A percentile compares a stretch with the other conserved stretches of the same genome.
phyloP scores from a whole-genome alignment of 1,140 invertebrate species.

The Drosophila pectinifera region DNA sequence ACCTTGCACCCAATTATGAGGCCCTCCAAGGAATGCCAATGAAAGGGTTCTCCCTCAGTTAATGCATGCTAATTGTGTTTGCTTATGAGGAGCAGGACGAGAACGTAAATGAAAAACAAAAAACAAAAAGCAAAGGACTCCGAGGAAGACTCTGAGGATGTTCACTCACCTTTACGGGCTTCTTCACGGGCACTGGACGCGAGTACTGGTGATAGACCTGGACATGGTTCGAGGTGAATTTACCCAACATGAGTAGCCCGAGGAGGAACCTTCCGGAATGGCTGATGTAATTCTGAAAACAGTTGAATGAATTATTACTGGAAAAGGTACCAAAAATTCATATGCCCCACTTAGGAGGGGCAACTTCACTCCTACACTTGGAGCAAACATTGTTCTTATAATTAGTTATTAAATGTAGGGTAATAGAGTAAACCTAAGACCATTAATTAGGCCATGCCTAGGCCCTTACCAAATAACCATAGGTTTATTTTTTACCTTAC shows the following conservation, averaged over 20 bases:
- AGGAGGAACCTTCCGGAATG: not conserved
- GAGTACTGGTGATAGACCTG: slow-evolving; percentile 84
- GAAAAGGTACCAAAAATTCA: not conserved
- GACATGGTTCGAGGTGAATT: slow-evolving; percentile 84
- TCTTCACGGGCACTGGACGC: slow-evolving; percentile 74
- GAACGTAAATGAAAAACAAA: slow-evolving; percentile 33
- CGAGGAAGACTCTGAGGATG: slow-evolving; percentile 2
- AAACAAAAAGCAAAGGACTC: slow-evolving; percentile 15
- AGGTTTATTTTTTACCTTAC: not conserved
- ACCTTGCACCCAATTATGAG: slow-evolving; percentile 68
- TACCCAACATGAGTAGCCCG: slow-evolving; percentile 76
- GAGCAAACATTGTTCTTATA: not conserved
- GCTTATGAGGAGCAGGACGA: slow-evolving; percentile 45
- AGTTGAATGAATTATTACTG: slow-evolving; percentile 22
- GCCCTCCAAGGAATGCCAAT: slow-evolving; percentile 45
- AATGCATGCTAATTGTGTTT: slow-evolving; percentile 81
- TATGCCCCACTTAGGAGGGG: not conserved
- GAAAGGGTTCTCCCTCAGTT: slow-evolving; percentile 53
- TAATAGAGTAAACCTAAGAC: not conserved
- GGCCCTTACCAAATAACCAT: not conserved
- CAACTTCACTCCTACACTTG: slow-evolving; percentile 1
- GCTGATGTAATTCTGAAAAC: slow-evolving; percentile 24
- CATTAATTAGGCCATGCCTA: not conserved
- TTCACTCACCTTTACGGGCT: slow-evolving; percentile 77
- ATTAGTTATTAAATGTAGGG: not conserved